These are phyloP conservation scores for Drosophila flavopinicola DNA, from an alignment of 2,888 invertebrate species.

Conservation along the genomic window DNA sequence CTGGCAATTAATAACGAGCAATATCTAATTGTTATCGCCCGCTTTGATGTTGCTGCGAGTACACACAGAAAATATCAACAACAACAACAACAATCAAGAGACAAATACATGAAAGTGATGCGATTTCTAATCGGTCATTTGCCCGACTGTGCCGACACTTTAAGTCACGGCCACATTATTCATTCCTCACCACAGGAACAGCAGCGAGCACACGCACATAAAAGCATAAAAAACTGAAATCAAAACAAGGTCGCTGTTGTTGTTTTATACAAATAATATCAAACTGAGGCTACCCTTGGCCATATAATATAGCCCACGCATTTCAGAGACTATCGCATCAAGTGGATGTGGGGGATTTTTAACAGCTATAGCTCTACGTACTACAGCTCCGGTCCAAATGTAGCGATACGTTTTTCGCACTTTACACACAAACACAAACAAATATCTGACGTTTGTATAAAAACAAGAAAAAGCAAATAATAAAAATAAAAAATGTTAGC, in stretches of 20 bases:
- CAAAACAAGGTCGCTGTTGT: slow-evolving; percentile 64
- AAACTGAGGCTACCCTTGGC: slow-evolving; percentile 43
- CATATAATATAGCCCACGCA: slow-evolving; percentile 32
- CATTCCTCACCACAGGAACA: slow-evolving; percentile 11
- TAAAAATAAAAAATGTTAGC: slow-evolving; percentile 22
- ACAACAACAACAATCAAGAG: slow-evolving; percentile 2
- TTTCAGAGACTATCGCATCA: slow-evolving; percentile 23
- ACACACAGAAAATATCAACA: neutral
- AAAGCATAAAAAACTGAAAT: slow-evolving; percentile 40
- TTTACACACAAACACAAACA: slow-evolving; percentile 28
- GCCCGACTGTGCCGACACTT: slow-evolving; percentile 49
- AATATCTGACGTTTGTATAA: slow-evolving; percentile 13
- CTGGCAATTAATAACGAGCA: slow-evolving; percentile 59
- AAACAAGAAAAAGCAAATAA: slow-evolving; percentile 22
- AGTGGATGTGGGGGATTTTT: slow-evolving; percentile 47
- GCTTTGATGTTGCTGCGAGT: slow-evolving; percentile 57
- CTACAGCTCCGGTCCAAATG: slow-evolving; percentile 2
- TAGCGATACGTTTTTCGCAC: slow-evolving; percentile 51
- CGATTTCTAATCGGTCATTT: slow-evolving; percentile 77
- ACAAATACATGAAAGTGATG: slow-evolving; percentile 55
- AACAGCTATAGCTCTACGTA: slow-evolving; percentile 3
- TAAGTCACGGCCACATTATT: slow-evolving; percentile 17
- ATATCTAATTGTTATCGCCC: slow-evolving; percentile 57
- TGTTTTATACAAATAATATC: slow-evolving; percentile 27
- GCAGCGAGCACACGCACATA: slow-evolving; percentile 48